Evolutionary conservation across 2,888 invertebrate genomes (phyloP).

Genomic region (Aleiodes testaceus): DNA sequence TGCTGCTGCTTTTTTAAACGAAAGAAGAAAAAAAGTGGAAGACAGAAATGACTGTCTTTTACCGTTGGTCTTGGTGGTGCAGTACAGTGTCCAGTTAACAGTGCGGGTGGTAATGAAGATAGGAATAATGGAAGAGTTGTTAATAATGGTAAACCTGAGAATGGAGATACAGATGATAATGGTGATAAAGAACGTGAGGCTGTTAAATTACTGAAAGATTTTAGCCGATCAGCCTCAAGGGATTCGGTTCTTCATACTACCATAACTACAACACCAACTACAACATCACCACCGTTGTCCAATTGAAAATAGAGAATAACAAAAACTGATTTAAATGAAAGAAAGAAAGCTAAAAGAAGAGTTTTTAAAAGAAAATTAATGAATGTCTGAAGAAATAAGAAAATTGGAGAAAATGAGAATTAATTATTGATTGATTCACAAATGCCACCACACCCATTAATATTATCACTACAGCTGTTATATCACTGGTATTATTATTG

Average conservation of each 20-base stretch:
- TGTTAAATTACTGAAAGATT: conserved; percentile 78
- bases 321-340: neutral
- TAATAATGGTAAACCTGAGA: conserved; percentile 35
- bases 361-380: conserved; percentile 4
- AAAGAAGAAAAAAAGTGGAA: conserved; percentile 97
- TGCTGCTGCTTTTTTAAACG: conserved; percentile 99
- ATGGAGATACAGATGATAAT: conserved; percentile 73
- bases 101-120: conserved; percentile 56
- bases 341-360: neutral
- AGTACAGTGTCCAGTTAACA: conserved; percentile 68
- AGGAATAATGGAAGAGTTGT: conserved; percentile 37
- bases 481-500: conserved; percentile 58
- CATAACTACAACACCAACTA: conserved; percentile 64
- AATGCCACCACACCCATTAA: conserved; percentile 45
- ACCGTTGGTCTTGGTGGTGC: conserved; percentile 79
- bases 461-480: conserved; percentile 53
- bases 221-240: conserved; percentile 79
- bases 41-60: conserved; percentile 91
- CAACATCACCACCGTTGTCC: conserved; percentile 65
- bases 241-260: conserved; percentile 76
- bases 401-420: neutral
- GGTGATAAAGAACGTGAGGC: conserved; percentile 74
- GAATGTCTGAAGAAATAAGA: neutral
- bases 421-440: neutral
- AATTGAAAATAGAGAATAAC: conserved; percentile 17